A percentile compares a stretch with the other conserved stretches of the same genome.
Conservation (phyloP, 2,113 vertebrate species). For the Stercorarius parasiticus region DNA sequence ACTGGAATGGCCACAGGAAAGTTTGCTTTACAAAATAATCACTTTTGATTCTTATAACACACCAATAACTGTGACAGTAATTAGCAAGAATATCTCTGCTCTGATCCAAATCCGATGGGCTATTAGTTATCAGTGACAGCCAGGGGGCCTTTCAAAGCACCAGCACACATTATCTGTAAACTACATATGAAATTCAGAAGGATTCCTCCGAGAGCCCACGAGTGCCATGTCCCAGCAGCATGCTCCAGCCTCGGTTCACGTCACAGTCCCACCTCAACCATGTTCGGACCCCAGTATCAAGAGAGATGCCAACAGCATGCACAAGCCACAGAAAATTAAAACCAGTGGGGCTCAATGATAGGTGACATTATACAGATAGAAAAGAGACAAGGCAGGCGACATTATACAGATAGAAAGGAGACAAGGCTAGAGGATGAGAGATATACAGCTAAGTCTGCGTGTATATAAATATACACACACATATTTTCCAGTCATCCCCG, state of each 20-base stretch:
- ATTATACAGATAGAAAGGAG: not conserved
- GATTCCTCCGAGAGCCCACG: not conserved
- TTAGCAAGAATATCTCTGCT: not conserved
- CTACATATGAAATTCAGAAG: not conserved
- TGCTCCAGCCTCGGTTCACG: accelerated
- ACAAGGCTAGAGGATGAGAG: not conserved
- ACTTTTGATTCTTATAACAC: not conserved
- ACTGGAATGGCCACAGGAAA: accelerated
- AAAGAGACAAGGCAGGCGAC: not conserved
- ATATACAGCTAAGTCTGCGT: not conserved
- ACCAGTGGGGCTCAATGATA: not conserved
- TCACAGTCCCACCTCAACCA: not conserved
- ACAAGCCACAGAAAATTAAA: not conserved
- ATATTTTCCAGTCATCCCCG: not conserved
- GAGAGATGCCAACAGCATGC: not conserved
- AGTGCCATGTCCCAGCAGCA: accelerated
- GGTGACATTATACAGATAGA: accelerated
- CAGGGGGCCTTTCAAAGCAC: not conserved
- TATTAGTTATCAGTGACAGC: not conserved
- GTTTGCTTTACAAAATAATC: not conserved
- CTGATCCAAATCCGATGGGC: not conserved
- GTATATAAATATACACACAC: not conserved
- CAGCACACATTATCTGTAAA: not conserved
- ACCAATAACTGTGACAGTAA: not conserved
- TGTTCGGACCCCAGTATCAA: not conserved